A percentile compares a stretch with the other conserved stretches of the same genome.
These are phyloP conservation scores for Bubalus kerabau DNA, from an alignment of 2,113 vertebrate genomes.

Conservation along the genomic window DNA sequence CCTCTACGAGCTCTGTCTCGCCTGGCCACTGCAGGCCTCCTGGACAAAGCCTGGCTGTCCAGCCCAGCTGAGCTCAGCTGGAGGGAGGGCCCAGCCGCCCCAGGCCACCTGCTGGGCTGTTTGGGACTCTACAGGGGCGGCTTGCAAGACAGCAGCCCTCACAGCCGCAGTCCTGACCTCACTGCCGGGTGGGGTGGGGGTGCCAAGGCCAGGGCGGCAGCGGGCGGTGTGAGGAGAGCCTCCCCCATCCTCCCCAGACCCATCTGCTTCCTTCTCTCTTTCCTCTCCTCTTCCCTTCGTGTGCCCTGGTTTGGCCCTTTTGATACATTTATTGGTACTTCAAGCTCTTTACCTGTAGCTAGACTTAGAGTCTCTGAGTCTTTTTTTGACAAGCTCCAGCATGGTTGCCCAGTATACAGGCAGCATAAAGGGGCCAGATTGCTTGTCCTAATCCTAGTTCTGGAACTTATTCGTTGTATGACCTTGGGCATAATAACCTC, in stretches of 20 bases:
- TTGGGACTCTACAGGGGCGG: neutral
- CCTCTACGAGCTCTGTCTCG: neutral
- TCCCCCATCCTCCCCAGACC: neutral
- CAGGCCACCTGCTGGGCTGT: neutral
- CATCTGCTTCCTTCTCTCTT: neutral
- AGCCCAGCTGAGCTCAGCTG: neutral
- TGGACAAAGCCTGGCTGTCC: neutral
- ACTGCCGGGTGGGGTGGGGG: rapidly evolving
- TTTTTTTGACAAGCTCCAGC: neutral
- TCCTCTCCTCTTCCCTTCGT: neutral
- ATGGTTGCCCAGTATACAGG: neutral
- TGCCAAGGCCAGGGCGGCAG: neutral
- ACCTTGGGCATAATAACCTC: neutral
- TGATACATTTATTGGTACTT: neutral
- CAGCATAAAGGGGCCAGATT: neutral
- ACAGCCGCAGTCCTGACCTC: too few species aligned
- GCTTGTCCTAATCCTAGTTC: neutral
- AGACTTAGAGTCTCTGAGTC: neutral
- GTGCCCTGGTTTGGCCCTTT: neutral
- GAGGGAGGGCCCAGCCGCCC: neutral
- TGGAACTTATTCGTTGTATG: neutral
- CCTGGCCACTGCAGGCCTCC: neutral
- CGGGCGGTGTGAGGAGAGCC: neutral
- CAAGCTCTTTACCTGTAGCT: neutral
- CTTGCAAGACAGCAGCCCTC: neutral